Percentiles rank a stretch among this genome's conserved stretches.
phyloP scores from a whole-genome alignment of 2,888 invertebrate species.

The Eubasilissa splendida region DNA sequence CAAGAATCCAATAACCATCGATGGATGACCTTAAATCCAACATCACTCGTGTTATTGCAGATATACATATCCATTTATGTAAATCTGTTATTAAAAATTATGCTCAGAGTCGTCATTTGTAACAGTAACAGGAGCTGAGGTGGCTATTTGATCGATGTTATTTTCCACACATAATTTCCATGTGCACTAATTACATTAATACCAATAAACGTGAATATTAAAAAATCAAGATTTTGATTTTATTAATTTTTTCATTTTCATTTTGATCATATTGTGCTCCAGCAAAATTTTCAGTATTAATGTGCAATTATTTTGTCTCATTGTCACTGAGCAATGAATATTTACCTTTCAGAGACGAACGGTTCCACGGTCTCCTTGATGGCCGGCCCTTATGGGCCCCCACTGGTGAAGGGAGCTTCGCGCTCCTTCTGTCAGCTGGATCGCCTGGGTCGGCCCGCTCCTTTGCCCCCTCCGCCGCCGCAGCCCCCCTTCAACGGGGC shows the following conservation, averaged over 20 bases:
- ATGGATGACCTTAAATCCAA: no score
- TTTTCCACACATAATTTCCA: no score
- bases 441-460: slow-evolving; percentile 64
- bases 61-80: no score
- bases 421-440: slow-evolving; percentile 71
- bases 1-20: no score
- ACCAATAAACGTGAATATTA: neutral
- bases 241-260: no score
- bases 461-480: slow-evolving; percentile 65
- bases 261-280: no score
- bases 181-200: neutral
- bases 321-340: neutral
- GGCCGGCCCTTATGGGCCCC: slow-evolving; percentile 65
- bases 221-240: no score
- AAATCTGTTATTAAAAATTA: no score
- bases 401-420: slow-evolving; percentile 68
- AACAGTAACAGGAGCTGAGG: no score
- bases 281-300: no score
- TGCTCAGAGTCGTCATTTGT: no score
- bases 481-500: slow-evolving; percentile 67
- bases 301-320: neutral
- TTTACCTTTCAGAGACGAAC: slow-evolving; percentile 49
- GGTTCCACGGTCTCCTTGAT: slow-evolving; percentile 32
- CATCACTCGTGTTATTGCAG: no score
- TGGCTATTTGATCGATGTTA: neutral